A percentile compares a stretch with the other conserved stretches of the same genome.
phyloP scores from a whole-genome alignment of 2,113 vertebrate species.

The Apaloderma vittatum region DNA sequence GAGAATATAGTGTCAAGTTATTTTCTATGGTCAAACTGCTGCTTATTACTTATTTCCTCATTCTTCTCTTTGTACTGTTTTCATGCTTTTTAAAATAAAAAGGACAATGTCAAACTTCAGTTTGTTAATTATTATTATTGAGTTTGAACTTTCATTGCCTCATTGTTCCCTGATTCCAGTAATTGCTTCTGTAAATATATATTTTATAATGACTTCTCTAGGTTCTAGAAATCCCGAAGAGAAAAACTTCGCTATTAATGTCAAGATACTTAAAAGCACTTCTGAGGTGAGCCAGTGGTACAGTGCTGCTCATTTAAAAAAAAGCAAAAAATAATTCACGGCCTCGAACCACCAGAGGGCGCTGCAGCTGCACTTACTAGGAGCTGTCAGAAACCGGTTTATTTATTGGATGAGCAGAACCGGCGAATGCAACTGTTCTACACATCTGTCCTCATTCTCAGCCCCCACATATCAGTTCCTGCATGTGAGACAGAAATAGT shows the following conservation, averaged over 20 bases:
- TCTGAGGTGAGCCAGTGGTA: neutral
- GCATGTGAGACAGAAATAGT: neutral
- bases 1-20: neutral
- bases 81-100: slow-evolving; percentile 78
- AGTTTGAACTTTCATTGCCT: neutral
- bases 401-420: neutral
- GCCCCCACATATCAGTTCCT: neutral
- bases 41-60: neutral
- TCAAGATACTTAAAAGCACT: neutral
- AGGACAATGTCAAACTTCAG: neutral
- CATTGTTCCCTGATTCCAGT: neutral
- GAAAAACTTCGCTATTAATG: neutral
- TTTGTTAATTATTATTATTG: slow-evolving; percentile 6
- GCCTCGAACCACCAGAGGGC: slow-evolving; percentile 44
- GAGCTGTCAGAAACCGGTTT: neutral
- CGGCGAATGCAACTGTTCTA: neutral
- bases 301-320: neutral
- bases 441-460: neutral
- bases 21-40: neutral
- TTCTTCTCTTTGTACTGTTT: slow-evolving; percentile 55
- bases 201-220: neutral
- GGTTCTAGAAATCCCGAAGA: neutral
- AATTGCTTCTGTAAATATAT: neutral
- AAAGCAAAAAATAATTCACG: neutral
- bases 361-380: neutral